Evolutionary conservation across 2,888 invertebrate species (phyloP), one percentile per base, ranked within the genome.

Genomic region (Volucella inanis): DNA sequence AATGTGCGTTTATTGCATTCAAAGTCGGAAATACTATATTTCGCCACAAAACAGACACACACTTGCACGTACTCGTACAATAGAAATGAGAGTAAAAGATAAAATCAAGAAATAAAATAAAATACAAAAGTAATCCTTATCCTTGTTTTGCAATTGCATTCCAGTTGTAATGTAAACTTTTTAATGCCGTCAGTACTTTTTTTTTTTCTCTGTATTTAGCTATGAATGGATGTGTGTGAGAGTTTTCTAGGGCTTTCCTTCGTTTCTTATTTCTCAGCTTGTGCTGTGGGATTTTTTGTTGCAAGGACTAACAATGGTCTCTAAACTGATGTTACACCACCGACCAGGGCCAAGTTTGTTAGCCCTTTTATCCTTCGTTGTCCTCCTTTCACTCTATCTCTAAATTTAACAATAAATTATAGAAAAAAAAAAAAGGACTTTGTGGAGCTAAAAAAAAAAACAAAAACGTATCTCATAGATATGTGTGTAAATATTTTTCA

Each of bases 111-210:
- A 43, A 1, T 22, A 6, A 57, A 31, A 45, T n/a, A 77, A 71
- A 64, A 18, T 43, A 10, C 18, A 76, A 8, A 22, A n/a, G 62
- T 77, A 75, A 80, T 75, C 64, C 59, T 70, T 70, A 79, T 75
- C 70, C 79, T 67, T 84, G 64, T 61, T 74, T 70, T 65, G 75
- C 79, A 75, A 84, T 84, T 79, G 84, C 84, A 84, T 75, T 84
- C 70, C 65, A 41, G 65, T 79, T 80, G 75, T 75, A 68, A 75
- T 75, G 65, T 55, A 75, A 83, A 83, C 83, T 83, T 54, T 82
- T 78, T 83, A 78, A 77, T 67, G 61, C 82, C 45, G 18, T 54
- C 15, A 45, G 59, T 31, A n/a, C 62, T 68, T 43, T 55, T 67
- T 50, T 31, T 61, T 57, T 62, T 62, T 75, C 3, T 68, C 41